Evolutionary conservation across 2,797 vertebrate genomes (phyloP), one percentile per base, ranked within the genome.

Genomic region (Neosalanx taihuensis): DNA sequence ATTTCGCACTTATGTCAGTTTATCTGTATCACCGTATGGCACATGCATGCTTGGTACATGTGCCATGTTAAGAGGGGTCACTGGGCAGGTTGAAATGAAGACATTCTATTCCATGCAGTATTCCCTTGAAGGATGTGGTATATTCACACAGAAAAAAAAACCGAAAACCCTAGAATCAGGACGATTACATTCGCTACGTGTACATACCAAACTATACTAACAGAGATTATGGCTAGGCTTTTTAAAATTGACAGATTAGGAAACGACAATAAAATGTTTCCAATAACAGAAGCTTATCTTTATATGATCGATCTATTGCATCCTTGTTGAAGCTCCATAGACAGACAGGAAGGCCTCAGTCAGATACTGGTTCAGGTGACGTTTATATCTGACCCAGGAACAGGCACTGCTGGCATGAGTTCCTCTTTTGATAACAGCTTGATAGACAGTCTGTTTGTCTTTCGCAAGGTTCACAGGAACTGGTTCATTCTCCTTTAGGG

Each of bases 131-230:
- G 41, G 10, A 46, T 13, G 41, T 46, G 41, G 68, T 79, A 91
- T 89, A 90, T 90, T 89, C 89, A 85, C 71, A 82, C 79, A 73
- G 74, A 81, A 79, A 82, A 77, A 77, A 7, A 56, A n/a, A 5
- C 51, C 65, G 23, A 51, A 20, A 67, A 49, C 70, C 81, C 81
- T 77, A 86, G 72, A 70, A 30, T 62, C 53, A 63, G 72, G 73
- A 85, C 77, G 78, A 85, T 82, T 77, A 84, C 71, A 81, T 79
- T 71, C 90, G 89, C 88, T 91, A 93, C 88, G 88, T 85, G 85
- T 81, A 81, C 56, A 56, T 81, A 72, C 63, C 62, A 75, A 77
- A 73, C 77, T 86, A 86, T 67, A 87, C 82, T 72, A 84, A 84
- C 76, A 74, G 72, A 72, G 83, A 78, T 71, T 84, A 78, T 78